Evolutionary conservation across 2,888 invertebrate species (phyloP), one percentile per base, ranked within the genome.

Genomic region (Scaptomyza reducta): DNA sequence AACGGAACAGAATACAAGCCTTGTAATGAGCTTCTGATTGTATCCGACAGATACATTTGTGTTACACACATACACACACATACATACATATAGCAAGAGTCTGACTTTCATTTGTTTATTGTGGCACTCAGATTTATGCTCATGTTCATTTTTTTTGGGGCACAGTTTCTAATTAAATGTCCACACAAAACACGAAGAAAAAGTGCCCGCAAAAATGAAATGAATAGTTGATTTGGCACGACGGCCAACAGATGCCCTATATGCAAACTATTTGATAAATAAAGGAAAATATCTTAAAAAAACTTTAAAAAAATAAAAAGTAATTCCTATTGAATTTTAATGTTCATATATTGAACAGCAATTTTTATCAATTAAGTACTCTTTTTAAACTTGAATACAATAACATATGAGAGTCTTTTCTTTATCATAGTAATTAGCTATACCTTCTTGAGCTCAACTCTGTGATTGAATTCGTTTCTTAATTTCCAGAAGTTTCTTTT

Each of bases 11-110:
- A 56, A 63, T 67, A 62, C 63, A 51, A 62, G 79, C 50, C 78
- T 74, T 77, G 81, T 86, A 83, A 83, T 83, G 81, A 77, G 79
- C 79, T 74, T 77, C 73, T 66, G 87, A 84, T 84, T 79, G 71
- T 81, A 87, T 87, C 79, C 75, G 82, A 56, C 65, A 81, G 87
- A 87, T 79, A 79, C 82, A 77, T 71, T 77, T 80, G 71, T 76
- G 66, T 56, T 59, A 31, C 45, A 55, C 65, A 50, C 65, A 35
- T 47, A 46, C 29, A 35, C 44, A 31, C 22, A 33, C 45, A 27
- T 59, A 47, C 56, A 47, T 22, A 35, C 40, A 31, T 11, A 33
- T 33, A 10, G 33, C 18, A 42, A 51, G 9, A 14, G 41, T n/a
- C 57, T 59, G 27, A 51, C 47, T 40, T 5, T 47, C 61, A 78